These are phyloP conservation scores for Noctua janthina DNA, from an alignment of 2,888 invertebrate species.

Conservation along the genomic window DNA sequence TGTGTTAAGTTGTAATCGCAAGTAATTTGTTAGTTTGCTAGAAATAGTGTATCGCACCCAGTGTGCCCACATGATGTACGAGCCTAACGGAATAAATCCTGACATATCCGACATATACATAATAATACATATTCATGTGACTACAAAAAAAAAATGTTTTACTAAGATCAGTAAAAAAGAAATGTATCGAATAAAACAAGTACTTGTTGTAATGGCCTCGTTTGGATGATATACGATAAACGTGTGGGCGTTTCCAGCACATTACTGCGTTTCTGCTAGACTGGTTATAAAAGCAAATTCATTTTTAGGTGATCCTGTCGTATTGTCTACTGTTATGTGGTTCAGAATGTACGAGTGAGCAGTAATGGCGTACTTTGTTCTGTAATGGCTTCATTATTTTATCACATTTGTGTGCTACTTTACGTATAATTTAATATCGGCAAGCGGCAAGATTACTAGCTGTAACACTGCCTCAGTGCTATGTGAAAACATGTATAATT, in stretches of 20 bases:
- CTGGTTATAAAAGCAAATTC: not conserved
- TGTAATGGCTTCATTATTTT: not conserved
- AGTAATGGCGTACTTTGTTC: conserved; percentile 2
- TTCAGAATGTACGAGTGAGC: not conserved
- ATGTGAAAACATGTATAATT: not conserved
- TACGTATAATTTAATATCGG: not conserved
- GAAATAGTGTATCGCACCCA: no score
- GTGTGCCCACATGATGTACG: no score
- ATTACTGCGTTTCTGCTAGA: conserved; percentile 6
- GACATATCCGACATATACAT: no score
- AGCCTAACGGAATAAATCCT: no score
- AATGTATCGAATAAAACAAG: not conserved
- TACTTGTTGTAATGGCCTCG: conserved; percentile 3
- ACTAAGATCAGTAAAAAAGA: not conserved
- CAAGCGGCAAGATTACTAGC: not conserved
- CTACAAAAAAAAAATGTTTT: not conserved
- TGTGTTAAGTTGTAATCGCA: no score
- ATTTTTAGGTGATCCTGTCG: not conserved
- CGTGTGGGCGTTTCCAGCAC: not conserved
- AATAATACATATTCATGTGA: not conserved
- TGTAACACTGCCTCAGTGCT: not conserved
- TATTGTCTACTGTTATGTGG: not conserved
- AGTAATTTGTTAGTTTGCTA: no score
- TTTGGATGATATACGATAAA: not conserved
- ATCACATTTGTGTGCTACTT: not conserved